phyloP scores from a whole-genome alignment of 2,888 invertebrate genomes.

The Euproctis similis region DNA sequence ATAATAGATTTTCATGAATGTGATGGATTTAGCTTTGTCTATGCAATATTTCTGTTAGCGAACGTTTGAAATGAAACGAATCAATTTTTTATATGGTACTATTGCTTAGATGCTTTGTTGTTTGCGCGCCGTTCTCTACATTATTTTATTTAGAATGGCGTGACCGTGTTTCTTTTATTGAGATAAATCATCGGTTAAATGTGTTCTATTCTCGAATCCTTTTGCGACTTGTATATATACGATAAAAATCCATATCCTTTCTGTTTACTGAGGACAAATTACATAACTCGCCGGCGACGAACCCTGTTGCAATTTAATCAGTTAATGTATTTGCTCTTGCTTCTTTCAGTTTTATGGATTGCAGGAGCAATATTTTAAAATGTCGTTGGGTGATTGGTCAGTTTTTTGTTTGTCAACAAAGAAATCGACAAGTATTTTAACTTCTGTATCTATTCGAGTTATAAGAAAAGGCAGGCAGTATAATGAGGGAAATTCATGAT shows the following conservation, averaged over 20 bases:
- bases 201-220: slow-evolving; percentile 25
- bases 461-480: too few species aligned
- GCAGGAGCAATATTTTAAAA: slow-evolving; percentile 38
- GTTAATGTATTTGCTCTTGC: slow-evolving; percentile 54
- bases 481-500: too few species aligned
- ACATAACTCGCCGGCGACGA: slow-evolving; percentile 34
- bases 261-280: slow-evolving; percentile 30
- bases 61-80: slow-evolving; percentile 17
- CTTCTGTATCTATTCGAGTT: too few species aligned
- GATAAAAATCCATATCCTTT: slow-evolving; percentile 26
- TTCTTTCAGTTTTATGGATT: slow-evolving; percentile 48
- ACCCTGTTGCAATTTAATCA: slow-evolving; percentile 56
- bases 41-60: slow-evolving; percentile 24
- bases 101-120: slow-evolving; percentile 7
- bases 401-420: slow-evolving; percentile 17
- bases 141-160: background rate
- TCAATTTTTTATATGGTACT: slow-evolving; percentile 19
- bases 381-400: slow-evolving; percentile 13
- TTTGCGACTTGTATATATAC: slow-evolving; percentile 20
- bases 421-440: too few species aligned
- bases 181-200: slow-evolving; percentile 23
- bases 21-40: slow-evolving; percentile 20
- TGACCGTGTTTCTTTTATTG: slow-evolving; percentile 7
- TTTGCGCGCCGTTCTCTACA: slow-evolving; percentile 1
- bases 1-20: slow-evolving; percentile 52